phyloP scores from a whole-genome alignment of 2,113 vertebrate species.

The Gymnorhina tibicen region DNA sequence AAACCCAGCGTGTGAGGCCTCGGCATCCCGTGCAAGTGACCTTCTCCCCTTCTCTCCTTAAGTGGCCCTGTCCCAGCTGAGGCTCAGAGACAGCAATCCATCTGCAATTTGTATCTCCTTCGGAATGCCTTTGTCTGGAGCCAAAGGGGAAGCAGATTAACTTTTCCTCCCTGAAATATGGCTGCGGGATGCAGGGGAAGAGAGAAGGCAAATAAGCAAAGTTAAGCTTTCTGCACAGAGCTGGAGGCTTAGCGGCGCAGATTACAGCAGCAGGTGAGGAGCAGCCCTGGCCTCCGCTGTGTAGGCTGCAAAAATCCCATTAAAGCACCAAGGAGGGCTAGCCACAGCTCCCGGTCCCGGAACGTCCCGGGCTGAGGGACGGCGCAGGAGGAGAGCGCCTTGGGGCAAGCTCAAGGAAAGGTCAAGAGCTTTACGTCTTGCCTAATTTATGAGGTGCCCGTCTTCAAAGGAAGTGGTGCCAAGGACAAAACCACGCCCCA shows the following conservation, averaged over 20 bases:
- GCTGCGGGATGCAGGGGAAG: constrained; percentile 12
- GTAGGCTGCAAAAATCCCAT: constrained; percentile 62
- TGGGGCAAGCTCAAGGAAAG: not conserved
- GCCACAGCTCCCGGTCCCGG: constrained; percentile 41
- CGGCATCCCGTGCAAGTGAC: accelerated
- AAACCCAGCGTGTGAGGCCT: not conserved
- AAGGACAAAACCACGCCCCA: accelerated
- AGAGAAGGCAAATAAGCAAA: constrained; percentile 33
- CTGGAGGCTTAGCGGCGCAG: constrained; percentile 45
- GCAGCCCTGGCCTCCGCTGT: not conserved
- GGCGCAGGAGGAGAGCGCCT: not conserved
- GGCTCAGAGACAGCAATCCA: not conserved
- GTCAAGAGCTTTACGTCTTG: not conserved
- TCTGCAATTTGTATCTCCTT: not conserved
- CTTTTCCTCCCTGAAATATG: constrained; percentile 7
- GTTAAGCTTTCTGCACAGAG: constrained; percentile 50
- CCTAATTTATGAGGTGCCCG: not conserved
- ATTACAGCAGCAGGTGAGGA: constrained; percentile 69
- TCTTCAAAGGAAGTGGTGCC: not conserved
- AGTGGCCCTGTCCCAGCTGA: not conserved
- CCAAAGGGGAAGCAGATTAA: not conserved
- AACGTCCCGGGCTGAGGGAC: not conserved
- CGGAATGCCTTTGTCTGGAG: not conserved
- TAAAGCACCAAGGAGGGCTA: constrained; percentile 19
- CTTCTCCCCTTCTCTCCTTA: not conserved